Evolutionary conservation across 2,113 vertebrate species (phyloP), one percentile per base, ranked within the genome.

Genomic region (Marcusenius ussheri): DNA sequence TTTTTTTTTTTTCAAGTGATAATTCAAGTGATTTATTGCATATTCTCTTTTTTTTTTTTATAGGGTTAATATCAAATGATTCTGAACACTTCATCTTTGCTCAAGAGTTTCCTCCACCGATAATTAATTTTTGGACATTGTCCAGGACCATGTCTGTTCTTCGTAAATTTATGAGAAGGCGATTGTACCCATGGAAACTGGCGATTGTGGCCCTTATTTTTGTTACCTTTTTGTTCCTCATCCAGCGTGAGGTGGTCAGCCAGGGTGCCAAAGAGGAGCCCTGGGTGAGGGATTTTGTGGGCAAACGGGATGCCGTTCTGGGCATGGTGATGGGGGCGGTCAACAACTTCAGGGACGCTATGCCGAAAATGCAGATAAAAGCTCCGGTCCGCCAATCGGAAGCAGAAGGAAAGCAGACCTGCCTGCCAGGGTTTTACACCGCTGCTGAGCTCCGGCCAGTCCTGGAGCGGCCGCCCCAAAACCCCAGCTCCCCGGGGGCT

Each of bases 311-410:
- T 91, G 94, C 96, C 21, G 93, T 99, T 93, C 93, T 99, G 90
- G 97, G 96, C 91, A 96, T 99, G 80, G 92, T 99, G 94, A 95
- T 99, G 49, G 97, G 98, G 90, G 98, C 98, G 46, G 96, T 99
- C 93, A 97, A 98, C 95, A 99, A 99, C 95, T 96, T 99, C 90
- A 97, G 97, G 95, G 97, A 96, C 31, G 96, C 93, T 39, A 97
- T 98, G 94, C 98, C 98, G 94, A 99, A 99, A 95, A 97, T 99
- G 98, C 98, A 99, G 93, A 99, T 99, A 94, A 96, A 94, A 93
- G 98, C 98, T 53, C 98, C 98, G 0, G 89, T 97, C 11, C 96
- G 96, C 84, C 95, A 96, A 93, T 96, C 92, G 91, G 94, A 95
- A 21, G 89, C 93, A 66, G 93, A 92, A 77, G 95, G 91, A 8